Base-by-base conservation (phyloP, 64 coral and sea anemone genomes). In the Montipora cactus region DNA sequence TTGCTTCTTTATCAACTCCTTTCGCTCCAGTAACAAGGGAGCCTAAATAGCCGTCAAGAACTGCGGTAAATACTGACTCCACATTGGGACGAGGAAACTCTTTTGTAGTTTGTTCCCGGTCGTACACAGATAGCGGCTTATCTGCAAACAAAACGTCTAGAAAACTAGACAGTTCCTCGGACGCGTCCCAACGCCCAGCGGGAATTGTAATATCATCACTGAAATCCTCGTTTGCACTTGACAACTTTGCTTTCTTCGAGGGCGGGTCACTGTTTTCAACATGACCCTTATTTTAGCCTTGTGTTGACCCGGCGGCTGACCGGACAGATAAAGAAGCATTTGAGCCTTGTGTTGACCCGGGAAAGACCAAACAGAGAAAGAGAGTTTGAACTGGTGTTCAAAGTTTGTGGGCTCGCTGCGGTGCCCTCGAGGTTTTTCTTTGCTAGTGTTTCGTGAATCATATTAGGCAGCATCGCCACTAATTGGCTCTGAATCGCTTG, bases 271-370 rank as follows among this genome's bases (percentile, higher is more conserved):
- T 77, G 21, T 61, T 47, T 16, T 89, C 49, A 19, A 77, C 49
- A 23, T 61, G 23, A 61, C 45, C 45, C 20, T 77, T n/a, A 78
- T 37, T 77, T 45, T 12, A 89, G 87, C 87, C 87, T 77, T 77
- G 87, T 89, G 49, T 89, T 89, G 87, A 89, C 87, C 87, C 52
- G 22, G 87, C 49, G 87, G 87, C 73, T 89, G 46, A 89, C 87
- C 74, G 74, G 87, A 55, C 7, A 88, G 85, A 21, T 88, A 4
- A 28, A 28, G 28, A 28, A 28, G 28, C 28, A 28, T 28, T 28
- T 28, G 28, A 28, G 28, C 28, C 28, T 28, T 28, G 28, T 28
- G 28, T 28, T 28, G 1, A 28, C 28, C 28, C 28, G 28, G 28
- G 28, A 28, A 28, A 28, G 28, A 28, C 28, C 28, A 28, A 28